Percentiles rank a stretch among this genome's conserved stretches.
phyloP scores from a whole-genome alignment of 1,140 invertebrate genomes.

The Drosophila virilis region DNA sequence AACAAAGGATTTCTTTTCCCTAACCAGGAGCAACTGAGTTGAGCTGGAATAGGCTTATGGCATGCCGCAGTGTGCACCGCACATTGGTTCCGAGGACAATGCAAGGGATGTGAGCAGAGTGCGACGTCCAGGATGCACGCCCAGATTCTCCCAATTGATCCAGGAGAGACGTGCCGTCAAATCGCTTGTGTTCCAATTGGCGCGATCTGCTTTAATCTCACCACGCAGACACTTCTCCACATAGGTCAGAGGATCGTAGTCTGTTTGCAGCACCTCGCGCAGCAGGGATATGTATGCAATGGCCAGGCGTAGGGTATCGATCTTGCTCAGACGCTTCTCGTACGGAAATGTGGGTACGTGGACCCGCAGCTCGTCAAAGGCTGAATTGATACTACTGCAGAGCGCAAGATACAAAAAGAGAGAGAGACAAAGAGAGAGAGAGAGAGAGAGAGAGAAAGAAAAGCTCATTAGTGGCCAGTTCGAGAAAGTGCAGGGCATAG shows the following conservation, averaged over 20 bases:
- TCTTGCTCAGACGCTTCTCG: slow-evolving; percentile 98
- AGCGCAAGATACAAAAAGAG: slow-evolving; percentile 47
- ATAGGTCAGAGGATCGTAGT: slow-evolving; percentile 96
- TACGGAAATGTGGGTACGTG: slow-evolving; percentile 99
- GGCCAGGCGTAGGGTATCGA: slow-evolving; percentile 97
- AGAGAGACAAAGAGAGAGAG: slow-evolving; percentile 1
- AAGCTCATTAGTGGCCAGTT: slow-evolving; percentile 48
- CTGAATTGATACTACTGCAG: slow-evolving; percentile 98
- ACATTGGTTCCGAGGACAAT: slow-evolving; percentile 90
- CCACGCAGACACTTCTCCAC: slow-evolving; percentile 96
- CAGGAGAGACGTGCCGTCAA: slow-evolving; percentile 97
- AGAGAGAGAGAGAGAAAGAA: slow-evolving; percentile 11
- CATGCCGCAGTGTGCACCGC: slow-evolving; percentile 73
- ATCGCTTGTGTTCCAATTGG: slow-evolving; percentile 98
- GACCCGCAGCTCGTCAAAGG: slow-evolving; percentile 96
- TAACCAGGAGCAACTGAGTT: neutral
- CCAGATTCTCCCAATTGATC: slow-evolving; percentile 99
- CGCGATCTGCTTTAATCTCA: slow-evolving; percentile 93
- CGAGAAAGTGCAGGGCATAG: neutral
- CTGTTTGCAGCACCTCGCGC: slow-evolving; percentile 94
- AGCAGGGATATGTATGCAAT: slow-evolving; percentile 98
- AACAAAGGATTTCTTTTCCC: neutral
- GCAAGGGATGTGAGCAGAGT: slow-evolving; percentile 92
- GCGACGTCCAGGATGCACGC: slow-evolving; percentile 94
- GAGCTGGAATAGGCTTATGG: slow-evolving; percentile 40